Base-by-base conservation (phyloP, 2,113 vertebrate species). In the Ia io region DNA sequence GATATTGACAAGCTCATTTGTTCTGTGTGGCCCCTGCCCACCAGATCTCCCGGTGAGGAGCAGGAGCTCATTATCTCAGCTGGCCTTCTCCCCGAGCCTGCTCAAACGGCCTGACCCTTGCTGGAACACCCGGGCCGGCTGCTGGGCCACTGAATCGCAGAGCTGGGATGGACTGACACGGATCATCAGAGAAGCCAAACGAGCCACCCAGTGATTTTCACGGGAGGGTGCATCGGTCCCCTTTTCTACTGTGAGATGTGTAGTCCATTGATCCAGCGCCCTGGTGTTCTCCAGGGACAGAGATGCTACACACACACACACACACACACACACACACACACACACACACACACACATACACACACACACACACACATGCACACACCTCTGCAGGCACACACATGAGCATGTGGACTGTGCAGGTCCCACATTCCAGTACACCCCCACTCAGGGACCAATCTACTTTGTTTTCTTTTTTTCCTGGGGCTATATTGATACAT, bases 201-300 rank as follows among this genome's bases (percentile, higher is more conserved):
- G 98, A 97, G 97, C 96, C 98, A 93, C 82, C 74, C 84, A 84
- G 87, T 91, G 96, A 97, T 98, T 98, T 95, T 94, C 95, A 95
- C 94, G 95, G 96, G 95, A 92, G 77, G 97, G 93, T 91, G 96
- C 87, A 80, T 98, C 97, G 97, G 96, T 97, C 76, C 84, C 83
- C 32, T 97, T 97, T 96, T 97, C 97, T 95, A 95, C 84, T 93
- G 96, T 97, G 97, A 98, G 97, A 92, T 93, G 65, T 96, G 97
- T 79, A 92, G 83, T 96, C 94, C 93, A 98, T 97, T 95, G 98
- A 98, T 98, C 95, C 93, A 4, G 7, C 79, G 83, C 93, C 93
- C 74, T 93, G 97, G 95, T 96, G 98, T 97, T 97, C 97, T 97
- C 96, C n/a, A 95, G 96, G 87, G 96, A 97, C 96, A 97, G 94